These are phyloP conservation scores for Anseranas semipalmata DNA, from an alignment of 2,113 vertebrate genomes.

Conservation along the genomic window DNA sequence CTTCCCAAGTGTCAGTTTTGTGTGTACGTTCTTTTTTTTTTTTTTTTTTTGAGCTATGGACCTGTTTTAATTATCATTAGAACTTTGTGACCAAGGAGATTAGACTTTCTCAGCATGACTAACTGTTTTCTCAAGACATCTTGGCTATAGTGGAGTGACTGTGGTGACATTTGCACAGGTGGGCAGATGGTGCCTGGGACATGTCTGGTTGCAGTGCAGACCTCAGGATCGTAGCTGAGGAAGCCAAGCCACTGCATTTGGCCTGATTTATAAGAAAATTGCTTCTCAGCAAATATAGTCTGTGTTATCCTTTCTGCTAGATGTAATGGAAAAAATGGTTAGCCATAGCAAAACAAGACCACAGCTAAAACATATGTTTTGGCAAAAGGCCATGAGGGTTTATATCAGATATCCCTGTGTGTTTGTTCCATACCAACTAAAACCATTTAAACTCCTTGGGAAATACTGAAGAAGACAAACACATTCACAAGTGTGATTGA, in stretches of 20 bases:
- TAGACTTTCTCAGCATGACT: slow-evolving; percentile 35
- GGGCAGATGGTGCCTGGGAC: slow-evolving; percentile 43
- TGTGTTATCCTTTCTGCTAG: background rate
- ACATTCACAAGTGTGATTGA: background rate
- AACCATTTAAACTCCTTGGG: background rate
- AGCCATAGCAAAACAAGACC: background rate
- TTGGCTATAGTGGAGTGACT: slow-evolving; percentile 26
- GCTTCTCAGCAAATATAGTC: background rate
- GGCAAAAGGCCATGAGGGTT: background rate
- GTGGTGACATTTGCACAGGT: slow-evolving; percentile 49
- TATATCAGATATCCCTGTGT: background rate
- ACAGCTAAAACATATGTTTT: background rate
- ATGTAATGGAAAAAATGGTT: background rate
- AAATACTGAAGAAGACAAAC: background rate
- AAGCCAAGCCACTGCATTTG: background rate
- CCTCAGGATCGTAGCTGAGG: slow-evolving; percentile 28
- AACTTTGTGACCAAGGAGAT: background rate
- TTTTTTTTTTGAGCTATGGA: background rate
- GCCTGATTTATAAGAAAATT: background rate
- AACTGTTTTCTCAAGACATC: slow-evolving; percentile 31
- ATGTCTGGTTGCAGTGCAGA: slow-evolving; percentile 32
- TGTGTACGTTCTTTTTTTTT: background rate
- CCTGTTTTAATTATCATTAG: background rate
- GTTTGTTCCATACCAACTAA: background rate
- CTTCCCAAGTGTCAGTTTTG: slow-evolving; percentile 9